Evolutionary conservation across 2,797 vertebrate genomes (phyloP).

Genomic region (Botia kubotai): DNA sequence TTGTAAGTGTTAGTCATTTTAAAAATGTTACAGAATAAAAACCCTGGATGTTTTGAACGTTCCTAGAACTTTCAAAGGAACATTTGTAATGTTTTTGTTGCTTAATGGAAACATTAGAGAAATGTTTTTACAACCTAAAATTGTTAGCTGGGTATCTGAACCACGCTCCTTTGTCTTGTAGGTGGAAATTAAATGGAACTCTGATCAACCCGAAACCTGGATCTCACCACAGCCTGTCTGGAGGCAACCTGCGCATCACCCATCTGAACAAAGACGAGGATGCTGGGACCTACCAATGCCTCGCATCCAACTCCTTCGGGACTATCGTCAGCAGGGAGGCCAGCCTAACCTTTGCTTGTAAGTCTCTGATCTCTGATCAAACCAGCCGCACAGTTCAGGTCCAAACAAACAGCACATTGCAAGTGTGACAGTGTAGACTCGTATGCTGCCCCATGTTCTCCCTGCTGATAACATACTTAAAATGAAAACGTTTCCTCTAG

Average conservation of each 20-base stretch:
- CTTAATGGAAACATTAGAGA: too few relatives aligned
- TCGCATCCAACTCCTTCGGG: conserved; percentile 92
- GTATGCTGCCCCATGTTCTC: conserved; percentile 35
- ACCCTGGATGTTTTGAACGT: background rate
- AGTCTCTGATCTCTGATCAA: conserved; percentile 67
- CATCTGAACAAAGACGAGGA: conserved; percentile 90
- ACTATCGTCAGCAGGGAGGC: conserved; percentile 93
- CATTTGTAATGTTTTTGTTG: too few relatives aligned
- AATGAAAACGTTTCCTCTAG: conserved; percentile 56
- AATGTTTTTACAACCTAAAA: too few relatives aligned
- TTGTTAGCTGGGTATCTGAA: conserved; percentile 1
- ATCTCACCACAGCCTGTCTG: conserved; percentile 89
- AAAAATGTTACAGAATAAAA: background rate
- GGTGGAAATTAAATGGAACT: conserved; percentile 94
- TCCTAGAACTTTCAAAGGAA: too few relatives aligned
- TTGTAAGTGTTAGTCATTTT: too few relatives aligned
- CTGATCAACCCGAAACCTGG: conserved; percentile 84
- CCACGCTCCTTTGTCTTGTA: conserved; percentile 65
- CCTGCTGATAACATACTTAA: conserved; percentile 57
- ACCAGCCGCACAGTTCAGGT: conserved; percentile 16
- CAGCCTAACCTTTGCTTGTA: conserved; percentile 94
- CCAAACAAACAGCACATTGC: conserved; percentile 41
- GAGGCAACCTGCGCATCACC: conserved; percentile 92
- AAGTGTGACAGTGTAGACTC: conserved; percentile 27
- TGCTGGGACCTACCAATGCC: conserved; percentile 91